phyloP scores from a whole-genome alignment of 2,888 invertebrate species.

The Mythimna ferrago region DNA sequence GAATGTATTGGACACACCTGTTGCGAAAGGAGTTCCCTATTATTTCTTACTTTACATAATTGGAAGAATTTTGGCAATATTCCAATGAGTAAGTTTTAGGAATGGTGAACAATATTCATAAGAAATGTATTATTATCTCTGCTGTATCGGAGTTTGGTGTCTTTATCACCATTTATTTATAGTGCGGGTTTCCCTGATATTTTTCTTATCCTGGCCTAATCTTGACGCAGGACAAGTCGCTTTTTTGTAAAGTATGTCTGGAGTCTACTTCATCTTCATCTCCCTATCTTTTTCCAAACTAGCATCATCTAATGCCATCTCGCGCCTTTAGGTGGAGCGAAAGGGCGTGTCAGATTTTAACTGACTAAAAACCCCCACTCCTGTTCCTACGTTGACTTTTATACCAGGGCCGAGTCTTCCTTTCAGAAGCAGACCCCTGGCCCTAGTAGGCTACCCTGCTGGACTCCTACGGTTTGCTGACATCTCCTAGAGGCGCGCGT shows the following conservation, averaged over 20 bases:
- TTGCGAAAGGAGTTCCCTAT: not conserved
- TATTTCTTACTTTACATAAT: slow-evolving; percentile 15
- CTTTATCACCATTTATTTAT: slow-evolving; percentile 9
- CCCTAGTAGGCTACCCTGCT: too few species aligned
- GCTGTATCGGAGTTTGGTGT: slow-evolving; percentile 15
- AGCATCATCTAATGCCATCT: too few species aligned
- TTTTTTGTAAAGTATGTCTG: not conserved
- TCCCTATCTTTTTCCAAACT: too few species aligned
- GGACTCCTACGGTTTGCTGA: too few species aligned
- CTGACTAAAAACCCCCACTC: too few species aligned
- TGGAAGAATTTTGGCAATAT: slow-evolving; percentile 19
- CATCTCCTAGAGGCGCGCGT: too few species aligned
- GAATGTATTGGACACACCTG: not conserved
- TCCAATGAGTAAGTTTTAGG: slow-evolving; percentile 4
- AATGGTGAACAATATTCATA: slow-evolving; percentile 12
- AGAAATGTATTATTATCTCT: slow-evolving; percentile 1
- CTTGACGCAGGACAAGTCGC: not conserved
- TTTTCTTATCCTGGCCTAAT: not conserved
- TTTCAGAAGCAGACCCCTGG: too few species aligned
- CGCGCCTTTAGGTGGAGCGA: too few species aligned
- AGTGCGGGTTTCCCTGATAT: not conserved
- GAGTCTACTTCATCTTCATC: too few species aligned
- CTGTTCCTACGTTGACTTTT: too few species aligned
- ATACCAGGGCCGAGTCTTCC: too few species aligned
- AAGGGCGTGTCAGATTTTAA: too few species aligned